These are phyloP conservation scores for Drosophila ironensis DNA, from an alignment of 1,140 invertebrate genomes.

Conservation along the genomic window DNA sequence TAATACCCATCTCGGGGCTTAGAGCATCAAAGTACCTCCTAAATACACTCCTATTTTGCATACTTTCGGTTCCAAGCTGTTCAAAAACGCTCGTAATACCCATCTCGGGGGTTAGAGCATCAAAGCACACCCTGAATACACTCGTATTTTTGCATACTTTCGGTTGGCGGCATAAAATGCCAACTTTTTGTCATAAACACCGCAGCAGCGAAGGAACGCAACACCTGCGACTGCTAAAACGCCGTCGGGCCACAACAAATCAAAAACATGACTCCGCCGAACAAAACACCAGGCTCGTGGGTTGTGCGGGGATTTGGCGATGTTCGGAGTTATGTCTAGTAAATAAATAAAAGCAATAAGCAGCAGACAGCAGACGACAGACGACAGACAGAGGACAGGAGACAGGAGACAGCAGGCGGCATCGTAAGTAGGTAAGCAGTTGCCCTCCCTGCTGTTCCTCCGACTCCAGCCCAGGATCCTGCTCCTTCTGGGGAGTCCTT, in stretches of 20 bases:
- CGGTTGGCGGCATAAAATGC: constrained; percentile 66
- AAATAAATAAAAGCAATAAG: constrained; percentile 78
- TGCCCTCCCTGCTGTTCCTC: too few species aligned
- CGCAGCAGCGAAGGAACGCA: constrained; percentile 46
- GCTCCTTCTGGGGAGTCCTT: not conserved
- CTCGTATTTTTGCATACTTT: constrained; percentile 73
- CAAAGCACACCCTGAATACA: too few species aligned
- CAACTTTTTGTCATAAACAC: constrained; percentile 75
- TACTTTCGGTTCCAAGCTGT: too few species aligned
- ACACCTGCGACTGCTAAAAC: constrained; percentile 58
- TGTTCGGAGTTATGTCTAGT: constrained; percentile 63
- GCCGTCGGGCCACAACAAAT: constrained; percentile 64
- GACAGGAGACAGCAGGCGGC: constrained; percentile 29
- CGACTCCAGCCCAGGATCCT: too few species aligned
- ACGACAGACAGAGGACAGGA: constrained; percentile 42
- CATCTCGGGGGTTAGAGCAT: too few species aligned
- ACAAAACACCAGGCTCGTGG: not conserved
- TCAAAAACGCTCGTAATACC: too few species aligned
- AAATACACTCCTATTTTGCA: not conserved
- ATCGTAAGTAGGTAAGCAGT: constrained; percentile 38
- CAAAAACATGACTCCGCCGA: constrained; percentile 55
- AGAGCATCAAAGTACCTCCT: constrained; percentile 12
- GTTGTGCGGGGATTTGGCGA: not conserved
- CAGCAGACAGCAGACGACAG: constrained; percentile 49
- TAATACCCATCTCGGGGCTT: not conserved